A percentile compares a stretch with the other conserved stretches of the same genome.
Evolutionary conservation across 2,797 vertebrate genomes (phyloP).

Genomic region (Pelochelys cantorii): DNA sequence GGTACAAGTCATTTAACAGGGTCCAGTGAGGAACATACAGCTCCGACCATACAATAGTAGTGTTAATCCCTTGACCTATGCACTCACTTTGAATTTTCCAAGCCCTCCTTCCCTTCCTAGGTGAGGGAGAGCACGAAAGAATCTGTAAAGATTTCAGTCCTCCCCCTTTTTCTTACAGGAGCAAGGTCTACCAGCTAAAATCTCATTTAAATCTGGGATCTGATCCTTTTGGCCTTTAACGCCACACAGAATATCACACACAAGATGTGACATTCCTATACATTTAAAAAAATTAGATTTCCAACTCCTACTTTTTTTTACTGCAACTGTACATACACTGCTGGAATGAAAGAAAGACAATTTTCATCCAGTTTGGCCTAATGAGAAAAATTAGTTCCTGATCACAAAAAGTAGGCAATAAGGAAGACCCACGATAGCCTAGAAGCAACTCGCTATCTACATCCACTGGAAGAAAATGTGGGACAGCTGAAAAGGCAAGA

Average conservation of each 20-base stretch:
- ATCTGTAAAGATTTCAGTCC: not conserved
- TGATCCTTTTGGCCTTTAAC: not conserved
- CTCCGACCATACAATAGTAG: not conserved
- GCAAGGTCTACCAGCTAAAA: no score
- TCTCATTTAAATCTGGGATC: not conserved
- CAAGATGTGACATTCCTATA: not conserved
- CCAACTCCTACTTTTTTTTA: not conserved
- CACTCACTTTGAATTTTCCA: not conserved
- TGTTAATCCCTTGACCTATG: not conserved
- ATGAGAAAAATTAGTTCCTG: not conserved
- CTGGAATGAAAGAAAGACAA: not conserved
- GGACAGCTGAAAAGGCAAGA: not conserved
- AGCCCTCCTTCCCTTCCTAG: not conserved
- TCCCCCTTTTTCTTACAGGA: not conserved
- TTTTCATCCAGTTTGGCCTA: not conserved
- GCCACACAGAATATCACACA: not conserved
- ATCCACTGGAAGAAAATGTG: not conserved
- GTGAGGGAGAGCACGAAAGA: not conserved
- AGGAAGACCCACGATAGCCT: not conserved
- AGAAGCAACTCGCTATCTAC: not conserved
- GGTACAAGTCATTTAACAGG: not conserved
- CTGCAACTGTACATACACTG: not conserved
- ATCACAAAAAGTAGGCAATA: not conserved
- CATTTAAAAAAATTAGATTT: not conserved
- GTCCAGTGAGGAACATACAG: not conserved